Percentiles rank a stretch among this genome's conserved stretches.
These are phyloP conservation scores for Trematocara nigrifrons DNA, from an alignment of 2,113 vertebrate genomes.

Conservation along the genomic window DNA sequence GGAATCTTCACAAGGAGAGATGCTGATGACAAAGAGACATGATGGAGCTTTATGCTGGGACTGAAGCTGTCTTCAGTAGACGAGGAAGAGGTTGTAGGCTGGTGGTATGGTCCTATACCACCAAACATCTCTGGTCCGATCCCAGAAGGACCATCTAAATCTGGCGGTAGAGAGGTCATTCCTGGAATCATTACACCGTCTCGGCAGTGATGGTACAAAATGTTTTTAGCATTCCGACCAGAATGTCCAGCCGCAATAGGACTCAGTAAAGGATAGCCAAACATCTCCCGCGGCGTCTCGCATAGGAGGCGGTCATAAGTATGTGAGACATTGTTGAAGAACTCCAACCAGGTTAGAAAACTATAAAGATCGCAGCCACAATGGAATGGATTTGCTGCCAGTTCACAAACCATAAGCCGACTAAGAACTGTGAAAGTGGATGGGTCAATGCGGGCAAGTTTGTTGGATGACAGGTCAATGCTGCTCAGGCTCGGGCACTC, in stretches of 20 bases:
- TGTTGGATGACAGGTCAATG: constrained; percentile 96
- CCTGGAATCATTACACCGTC: constrained; percentile 84
- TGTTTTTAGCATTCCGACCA: constrained; percentile 89
- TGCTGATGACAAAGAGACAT: constrained; percentile 87
- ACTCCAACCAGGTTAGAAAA: constrained; percentile 91
- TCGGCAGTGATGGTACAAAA: constrained; percentile 87
- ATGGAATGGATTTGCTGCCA: constrained; percentile 96
- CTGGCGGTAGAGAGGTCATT: constrained; percentile 84
- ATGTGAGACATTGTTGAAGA: constrained; percentile 95
- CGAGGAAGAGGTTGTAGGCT: constrained; percentile 83
- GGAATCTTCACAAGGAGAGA: constrained; percentile 92
- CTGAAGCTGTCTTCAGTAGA: constrained; percentile 80
- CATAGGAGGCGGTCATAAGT: constrained; percentile 97
- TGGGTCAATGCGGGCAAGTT: constrained; percentile 87
- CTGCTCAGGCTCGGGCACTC: constrained; percentile 95
- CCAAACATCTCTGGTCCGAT: constrained; percentile 83
- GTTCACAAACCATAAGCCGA: constrained; percentile 91
- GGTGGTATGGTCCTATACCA: constrained; percentile 80
- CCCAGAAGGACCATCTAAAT: constrained; percentile 85
- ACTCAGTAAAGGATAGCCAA: constrained; percentile 87
- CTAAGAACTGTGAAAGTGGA: constrained; percentile 85
- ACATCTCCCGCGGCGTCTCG: constrained; percentile 88
- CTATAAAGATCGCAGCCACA: constrained; percentile 92
- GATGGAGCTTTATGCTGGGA: constrained; percentile 89
- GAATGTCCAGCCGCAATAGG: constrained; percentile 80